Evolutionary conservation across 2,888 invertebrate species (phyloP).

Genomic region (Boloria euphrosyne): DNA sequence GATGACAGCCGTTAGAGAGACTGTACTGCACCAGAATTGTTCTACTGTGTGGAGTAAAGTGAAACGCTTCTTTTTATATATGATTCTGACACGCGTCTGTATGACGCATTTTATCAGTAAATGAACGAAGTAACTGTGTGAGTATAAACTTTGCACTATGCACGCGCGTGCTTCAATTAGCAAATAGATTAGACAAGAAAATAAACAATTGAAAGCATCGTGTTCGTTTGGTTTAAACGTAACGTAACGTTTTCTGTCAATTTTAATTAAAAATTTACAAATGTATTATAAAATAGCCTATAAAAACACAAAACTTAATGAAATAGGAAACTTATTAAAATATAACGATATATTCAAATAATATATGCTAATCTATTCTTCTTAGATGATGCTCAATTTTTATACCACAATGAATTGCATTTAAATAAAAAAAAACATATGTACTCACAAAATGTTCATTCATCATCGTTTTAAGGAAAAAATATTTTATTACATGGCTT

Average conservation of each 20-base stretch:
- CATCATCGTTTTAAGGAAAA: too few relatives aligned
- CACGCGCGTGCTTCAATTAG: slow-evolving; percentile 56
- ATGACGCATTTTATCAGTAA: slow-evolving; percentile 47
- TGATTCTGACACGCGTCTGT: slow-evolving; percentile 44
- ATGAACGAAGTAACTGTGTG: slow-evolving; percentile 41
- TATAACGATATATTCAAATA: too few relatives aligned
- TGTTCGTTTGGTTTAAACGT: slow-evolving; percentile 1
- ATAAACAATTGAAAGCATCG: slow-evolving; percentile 25
- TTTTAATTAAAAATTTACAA: background rate
- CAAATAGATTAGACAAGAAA: slow-evolving; percentile 38
- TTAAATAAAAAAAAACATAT: too few relatives aligned
- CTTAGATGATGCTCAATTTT: too few relatives aligned
- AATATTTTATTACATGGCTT: too few relatives aligned
- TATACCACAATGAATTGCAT: too few relatives aligned
- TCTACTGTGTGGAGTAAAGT: slow-evolving; percentile 25
- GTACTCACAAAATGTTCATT: too few relatives aligned
- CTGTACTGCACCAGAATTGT: slow-evolving; percentile 29
- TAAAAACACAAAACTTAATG: too few relatives aligned
- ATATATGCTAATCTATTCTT: too few relatives aligned
- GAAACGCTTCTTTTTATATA: slow-evolving; percentile 43
- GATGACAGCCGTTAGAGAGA: slow-evolving; percentile 20
- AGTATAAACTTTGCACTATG: slow-evolving; percentile 63
- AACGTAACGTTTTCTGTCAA: background rate
- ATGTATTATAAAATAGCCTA: too few relatives aligned
- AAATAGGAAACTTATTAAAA: too few relatives aligned